phyloP scores from a whole-genome alignment of 2,113 vertebrate genomes.

The Danio rerio region GRCz12tu NC_133191.1:17765501-17766000 shows the following conservation, averaged over 20 bases:
- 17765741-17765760: conserved; percentile 80
- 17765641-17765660: not conserved
- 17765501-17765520: conserved; percentile 71
- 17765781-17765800: conserved; percentile 74
- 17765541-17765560: conserved; percentile 78
- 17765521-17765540: conserved; percentile 72
- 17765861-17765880: not conserved
- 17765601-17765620: conserved; percentile 58
- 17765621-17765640: not conserved
- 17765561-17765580: conserved; percentile 77
- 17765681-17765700: not conserved
- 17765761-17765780: conserved; percentile 77
- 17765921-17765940: too few relatives aligned
- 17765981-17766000: too few relatives aligned
- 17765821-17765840: conserved; percentile 6
- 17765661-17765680: not conserved
- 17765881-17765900: too few relatives aligned
- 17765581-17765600: conserved; percentile 73
- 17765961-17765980: too few relatives aligned
- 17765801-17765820: conserved; percentile 63
- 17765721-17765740: conserved; percentile 62
- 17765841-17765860: not conserved
- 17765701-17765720: not conserved
- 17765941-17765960: too few relatives aligned
- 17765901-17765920: too few relatives aligned